Evolutionary conservation across 1,140 invertebrate species (phyloP).

Genomic region (Drosophila santomea): DNA sequence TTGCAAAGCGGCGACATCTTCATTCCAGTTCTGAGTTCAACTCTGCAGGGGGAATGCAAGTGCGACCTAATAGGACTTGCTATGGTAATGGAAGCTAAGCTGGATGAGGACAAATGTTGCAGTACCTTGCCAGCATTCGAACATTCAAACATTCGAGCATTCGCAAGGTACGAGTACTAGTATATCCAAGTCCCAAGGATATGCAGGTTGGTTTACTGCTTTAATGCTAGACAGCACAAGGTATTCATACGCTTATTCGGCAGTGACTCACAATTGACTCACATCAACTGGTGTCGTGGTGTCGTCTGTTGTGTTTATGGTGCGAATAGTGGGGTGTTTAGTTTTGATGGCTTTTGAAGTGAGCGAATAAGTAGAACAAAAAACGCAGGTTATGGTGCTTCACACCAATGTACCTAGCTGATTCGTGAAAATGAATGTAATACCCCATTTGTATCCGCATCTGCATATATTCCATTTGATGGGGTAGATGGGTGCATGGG

Average conservation of each 20-base stretch:
- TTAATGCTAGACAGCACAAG: no score
- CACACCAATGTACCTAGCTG: no score
- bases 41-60: not conserved
- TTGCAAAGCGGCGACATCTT: constrained; percentile 1
- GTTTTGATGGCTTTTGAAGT: not conserved
- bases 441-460: not conserved
- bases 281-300: not conserved
- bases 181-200: no score
- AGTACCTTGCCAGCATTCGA: no score
- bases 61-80: not conserved
- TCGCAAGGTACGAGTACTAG: no score
- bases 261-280: not conserved
- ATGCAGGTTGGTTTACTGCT: no score
- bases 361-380: not conserved
- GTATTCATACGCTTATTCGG: not conserved
- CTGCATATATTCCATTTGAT: not conserved
- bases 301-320: not conserved
- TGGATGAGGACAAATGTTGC: not conserved
- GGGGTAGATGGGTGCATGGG: not conserved
- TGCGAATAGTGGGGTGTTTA: not conserved
- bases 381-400: no score
- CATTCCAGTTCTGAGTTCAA: not conserved
- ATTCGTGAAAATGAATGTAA: not conserved
- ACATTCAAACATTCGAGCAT: no score
- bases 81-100: not conserved